Evolutionary conservation across 2,797 vertebrate species (phyloP).

Genomic region (Gymnothorax reevesii): DNA sequence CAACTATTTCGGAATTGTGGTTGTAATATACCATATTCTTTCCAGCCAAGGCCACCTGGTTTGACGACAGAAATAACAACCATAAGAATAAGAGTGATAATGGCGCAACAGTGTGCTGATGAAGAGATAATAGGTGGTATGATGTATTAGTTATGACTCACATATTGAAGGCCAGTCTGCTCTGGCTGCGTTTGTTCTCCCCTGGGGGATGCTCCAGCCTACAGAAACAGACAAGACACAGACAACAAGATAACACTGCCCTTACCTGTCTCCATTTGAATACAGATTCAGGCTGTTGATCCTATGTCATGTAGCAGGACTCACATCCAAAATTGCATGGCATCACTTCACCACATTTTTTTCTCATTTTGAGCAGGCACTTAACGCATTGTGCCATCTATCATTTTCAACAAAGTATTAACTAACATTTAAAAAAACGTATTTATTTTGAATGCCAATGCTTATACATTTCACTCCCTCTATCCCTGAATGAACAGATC

Average conservation of each 20-base stretch:
- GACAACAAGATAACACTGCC: constrained; percentile 8
- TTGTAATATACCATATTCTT: constrained; percentile 4
- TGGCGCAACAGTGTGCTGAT: background rate
- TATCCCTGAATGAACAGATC: background rate
- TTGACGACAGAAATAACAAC: background rate
- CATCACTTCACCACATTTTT: background rate
- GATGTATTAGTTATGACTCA: constrained; percentile 49
- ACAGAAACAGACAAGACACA: constrained; percentile 17
- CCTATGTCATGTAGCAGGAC: background rate
- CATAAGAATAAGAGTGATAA: background rate
- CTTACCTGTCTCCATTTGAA: constrained; percentile 11
- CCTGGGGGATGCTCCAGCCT: constrained; percentile 74
- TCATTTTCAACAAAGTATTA: background rate
- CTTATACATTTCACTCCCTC: background rate
- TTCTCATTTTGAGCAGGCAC: background rate
- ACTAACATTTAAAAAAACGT: background rate
- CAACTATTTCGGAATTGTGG: too few species aligned
- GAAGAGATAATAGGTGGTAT: background rate
- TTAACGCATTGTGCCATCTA: background rate
- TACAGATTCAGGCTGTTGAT: constrained; percentile 7
- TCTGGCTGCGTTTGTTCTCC: constrained; percentile 58
- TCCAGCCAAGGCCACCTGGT: background rate
- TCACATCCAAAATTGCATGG: background rate
- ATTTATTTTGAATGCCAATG: background rate
- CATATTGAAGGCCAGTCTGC: constrained; percentile 73